These are phyloP conservation scores for Sebastes umbrosus DNA, from an alignment of 2,797 vertebrate species.

Conservation along the genomic window DNA sequence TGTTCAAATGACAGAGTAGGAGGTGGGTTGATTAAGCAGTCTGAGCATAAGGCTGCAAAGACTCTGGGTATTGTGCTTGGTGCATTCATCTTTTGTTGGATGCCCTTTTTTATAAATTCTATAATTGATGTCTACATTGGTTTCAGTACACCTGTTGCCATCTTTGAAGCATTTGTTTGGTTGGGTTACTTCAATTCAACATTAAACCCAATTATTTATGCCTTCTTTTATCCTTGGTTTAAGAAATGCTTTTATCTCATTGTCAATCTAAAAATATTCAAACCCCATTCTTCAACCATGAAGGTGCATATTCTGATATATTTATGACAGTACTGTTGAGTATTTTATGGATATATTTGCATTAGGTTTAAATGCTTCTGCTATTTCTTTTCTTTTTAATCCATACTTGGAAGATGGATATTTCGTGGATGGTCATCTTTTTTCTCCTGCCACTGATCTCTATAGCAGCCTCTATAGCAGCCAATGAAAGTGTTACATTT, in stretches of 20 bases:
- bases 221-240: conserved; percentile 72
- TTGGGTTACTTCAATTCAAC: conserved; percentile 27
- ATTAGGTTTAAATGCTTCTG: background rate
- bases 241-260: background rate
- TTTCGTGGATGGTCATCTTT: background rate
- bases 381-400: background rate
- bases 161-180: background rate
- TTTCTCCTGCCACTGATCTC: background rate
- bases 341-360: background rate
- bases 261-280: background rate
- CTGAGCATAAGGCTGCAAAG: conserved; percentile 73
- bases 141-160: background rate
- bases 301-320: background rate
- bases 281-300: background rate
- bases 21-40: conserved; percentile 2
- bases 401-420: background rate
- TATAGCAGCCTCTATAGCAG: background rate
- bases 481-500: background rate
- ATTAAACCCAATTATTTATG: conserved; percentile 71
- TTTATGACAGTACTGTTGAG: background rate
- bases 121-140: background rate
- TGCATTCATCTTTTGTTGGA: conserved; percentile 70
- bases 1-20: conserved; percentile 10
- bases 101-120: conserved; percentile 68
- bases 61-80: conserved; percentile 71